Evolutionary conservation across 2,113 vertebrate genomes (phyloP).

Genomic region (Turnix velox): DNA sequence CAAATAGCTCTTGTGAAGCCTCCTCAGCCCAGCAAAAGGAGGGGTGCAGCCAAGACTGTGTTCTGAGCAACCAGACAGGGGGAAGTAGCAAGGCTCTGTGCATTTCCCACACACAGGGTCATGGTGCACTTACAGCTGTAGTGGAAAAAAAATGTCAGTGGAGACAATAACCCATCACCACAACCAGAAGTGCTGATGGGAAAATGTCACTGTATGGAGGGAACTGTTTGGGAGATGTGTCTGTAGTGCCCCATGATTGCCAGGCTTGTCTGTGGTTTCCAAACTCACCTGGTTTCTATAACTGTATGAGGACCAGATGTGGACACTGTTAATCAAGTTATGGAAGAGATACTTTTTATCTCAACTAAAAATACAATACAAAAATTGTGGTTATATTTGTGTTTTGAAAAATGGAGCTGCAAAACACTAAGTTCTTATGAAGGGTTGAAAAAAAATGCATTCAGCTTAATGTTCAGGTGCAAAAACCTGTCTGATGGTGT

Average conservation of each 20-base stretch:
- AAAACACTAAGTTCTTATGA: neutral
- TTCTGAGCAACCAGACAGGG: neutral
- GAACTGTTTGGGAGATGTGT: neutral
- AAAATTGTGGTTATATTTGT: neutral
- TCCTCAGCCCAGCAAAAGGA: neutral
- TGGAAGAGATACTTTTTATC: neutral
- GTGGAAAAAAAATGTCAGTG: neutral
- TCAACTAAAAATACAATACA: neutral
- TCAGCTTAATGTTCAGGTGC: neutral
- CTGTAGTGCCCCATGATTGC: neutral
- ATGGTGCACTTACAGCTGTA: neutral
- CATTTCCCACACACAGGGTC: neutral
- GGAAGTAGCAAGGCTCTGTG: neutral
- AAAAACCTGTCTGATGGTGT: neutral
- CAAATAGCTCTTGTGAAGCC: too few species aligned
- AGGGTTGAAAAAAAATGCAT: neutral
- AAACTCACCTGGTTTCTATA: neutral
- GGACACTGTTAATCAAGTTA: neutral
- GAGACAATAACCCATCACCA: neutral
- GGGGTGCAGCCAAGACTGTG: neutral
- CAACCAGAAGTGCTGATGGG: neutral
- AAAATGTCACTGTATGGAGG: neutral
- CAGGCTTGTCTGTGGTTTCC: neutral
- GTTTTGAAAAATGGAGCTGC: neutral
- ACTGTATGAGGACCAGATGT: neutral